These are phyloP conservation scores for Caradrina kadenii DNA, from an alignment of 2,888 invertebrate species.

Conservation along the genomic window DNA sequence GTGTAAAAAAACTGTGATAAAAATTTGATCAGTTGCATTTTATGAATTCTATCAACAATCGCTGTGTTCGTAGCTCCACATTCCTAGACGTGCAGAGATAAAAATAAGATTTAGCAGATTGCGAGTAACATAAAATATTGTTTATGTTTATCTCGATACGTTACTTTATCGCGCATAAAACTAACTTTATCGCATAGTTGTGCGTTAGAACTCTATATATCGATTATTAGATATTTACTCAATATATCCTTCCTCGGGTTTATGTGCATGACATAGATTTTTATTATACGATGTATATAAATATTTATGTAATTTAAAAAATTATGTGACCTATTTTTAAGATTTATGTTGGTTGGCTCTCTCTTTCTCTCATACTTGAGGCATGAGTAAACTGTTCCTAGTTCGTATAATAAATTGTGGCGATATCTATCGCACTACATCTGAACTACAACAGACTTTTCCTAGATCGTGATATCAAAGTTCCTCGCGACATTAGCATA, in stretches of 20 bases:
- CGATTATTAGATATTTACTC: conserved; percentile 74
- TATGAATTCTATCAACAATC: background rate
- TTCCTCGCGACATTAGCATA: no score
- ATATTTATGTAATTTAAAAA: conserved; percentile 55
- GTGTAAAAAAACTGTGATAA: background rate
- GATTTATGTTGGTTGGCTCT: background rate
- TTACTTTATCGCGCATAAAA: conserved; percentile 87
- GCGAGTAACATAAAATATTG: conserved; percentile 86
- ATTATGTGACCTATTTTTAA: conserved; percentile 30
- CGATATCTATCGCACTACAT: no score
- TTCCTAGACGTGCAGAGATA: conserved; percentile 72
- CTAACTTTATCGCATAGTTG: conserved; percentile 82
- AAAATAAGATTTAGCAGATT: conserved; percentile 87
- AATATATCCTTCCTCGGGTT: conserved; percentile 63
- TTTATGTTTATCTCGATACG: conserved; percentile 85
- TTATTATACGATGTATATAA: conserved; percentile 53
- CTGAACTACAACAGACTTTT: no score
- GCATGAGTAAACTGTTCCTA: background rate
- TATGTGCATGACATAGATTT: conserved; percentile 48
- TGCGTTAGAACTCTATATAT: conserved; percentile 76
- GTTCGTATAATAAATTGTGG: background rate
- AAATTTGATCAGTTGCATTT: no score
- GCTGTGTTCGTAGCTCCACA: conserved; percentile 43
- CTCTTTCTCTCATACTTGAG: background rate
- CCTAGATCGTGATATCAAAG: no score